Evolutionary conservation across 37 sponge, comb jelly and placozoan genomes (phyloP), one percentile per base, ranked within the genome.

Genomic region (Aplysina aerophoba): DNA sequence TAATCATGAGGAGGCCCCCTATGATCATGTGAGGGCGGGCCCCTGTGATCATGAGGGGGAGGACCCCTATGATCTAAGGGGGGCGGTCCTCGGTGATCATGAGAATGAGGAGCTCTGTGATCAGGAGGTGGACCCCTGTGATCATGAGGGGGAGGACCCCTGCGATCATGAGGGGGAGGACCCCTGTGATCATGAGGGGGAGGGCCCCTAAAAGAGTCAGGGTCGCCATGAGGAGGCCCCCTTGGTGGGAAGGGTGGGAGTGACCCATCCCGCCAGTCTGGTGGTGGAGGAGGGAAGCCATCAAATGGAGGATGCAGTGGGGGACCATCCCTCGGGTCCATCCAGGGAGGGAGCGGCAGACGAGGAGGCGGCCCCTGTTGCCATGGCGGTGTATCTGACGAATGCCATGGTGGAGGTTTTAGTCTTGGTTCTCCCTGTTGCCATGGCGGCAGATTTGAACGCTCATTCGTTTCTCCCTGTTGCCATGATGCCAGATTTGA

Each of bases 281-380:
- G 31, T 3, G 67, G 31, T 14, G 77, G 77, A 24, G 77, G 77
- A 33, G 77, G 77, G 4, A 12, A 59, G 17, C 65, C 15, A 8
- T 60, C 65, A 57, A 81, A 63, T 14, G 56, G 82, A 15, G 50
- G 77, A 73, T n/a, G 50, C 35, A 19, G 82, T 63, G 62, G 62
- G 8, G 33, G 82, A 33, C 38, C 38, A 40, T 75, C 38, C 54
- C 78, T 39, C 2, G 19, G 78, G 15, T 39, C 54, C n/a, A 54
- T 2, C 78, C 78, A 75, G n/a, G 78, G 78, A 41, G 78, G 78
- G 35, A 44, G 78, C 1, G 22, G 78, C 15, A 75, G n/a, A 25
- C 40, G 44, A 4, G 78, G 53, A 16, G 78, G 78, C 24, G 78
- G 78, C 21, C 78, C 78, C 24, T 75, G 78, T 75, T 75, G 44